Percentiles rank a stretch among this genome's conserved stretches.
These are phyloP conservation scores for Sciurus vulgaris DNA, from an alignment of 2,797 vertebrate genomes.

Conservation along the genomic window DNA sequence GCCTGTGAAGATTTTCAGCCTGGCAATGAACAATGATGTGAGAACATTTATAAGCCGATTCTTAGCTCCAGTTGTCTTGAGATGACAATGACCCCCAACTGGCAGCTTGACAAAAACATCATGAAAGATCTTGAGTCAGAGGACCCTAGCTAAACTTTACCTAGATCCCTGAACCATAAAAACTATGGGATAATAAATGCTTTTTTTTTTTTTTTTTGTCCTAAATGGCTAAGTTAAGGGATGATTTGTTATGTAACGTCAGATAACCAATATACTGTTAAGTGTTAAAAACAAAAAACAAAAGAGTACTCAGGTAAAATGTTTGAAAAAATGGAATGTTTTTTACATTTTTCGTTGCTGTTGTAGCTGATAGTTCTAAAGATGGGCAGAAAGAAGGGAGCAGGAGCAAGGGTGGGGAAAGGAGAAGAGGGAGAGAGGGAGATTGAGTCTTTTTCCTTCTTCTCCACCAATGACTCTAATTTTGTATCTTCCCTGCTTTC, in stretches of 20 bases:
- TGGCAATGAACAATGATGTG: not conserved
- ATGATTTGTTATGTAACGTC: not conserved
- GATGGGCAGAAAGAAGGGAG: not conserved
- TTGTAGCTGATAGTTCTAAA: constrained; percentile 88
- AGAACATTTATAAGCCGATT: not conserved
- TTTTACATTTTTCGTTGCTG: constrained; percentile 38
- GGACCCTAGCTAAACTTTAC: not conserved
- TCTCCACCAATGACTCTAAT: not conserved
- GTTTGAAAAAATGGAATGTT: constrained; percentile 34
- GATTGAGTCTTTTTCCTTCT: not conserved
- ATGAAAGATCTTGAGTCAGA: not conserved
- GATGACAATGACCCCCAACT: not conserved
- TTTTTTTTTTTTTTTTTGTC: not conserved
- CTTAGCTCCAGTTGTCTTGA: not conserved
- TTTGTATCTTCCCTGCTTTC: not conserved
- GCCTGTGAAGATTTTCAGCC: not conserved
- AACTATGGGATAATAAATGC: not conserved
- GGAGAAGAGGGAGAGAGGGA: not conserved
- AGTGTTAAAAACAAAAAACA: not conserved
- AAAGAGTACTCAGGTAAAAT: constrained; percentile 12
- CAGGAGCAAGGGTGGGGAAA: too few relatives aligned
- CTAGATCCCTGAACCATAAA: not conserved
- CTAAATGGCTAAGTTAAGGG: not conserved
- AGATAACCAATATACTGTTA: not conserved
- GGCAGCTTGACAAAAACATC: not conserved